Evolutionary conservation across 2,113 vertebrate genomes (phyloP).

Genomic region (Scolopax mira): DNA sequence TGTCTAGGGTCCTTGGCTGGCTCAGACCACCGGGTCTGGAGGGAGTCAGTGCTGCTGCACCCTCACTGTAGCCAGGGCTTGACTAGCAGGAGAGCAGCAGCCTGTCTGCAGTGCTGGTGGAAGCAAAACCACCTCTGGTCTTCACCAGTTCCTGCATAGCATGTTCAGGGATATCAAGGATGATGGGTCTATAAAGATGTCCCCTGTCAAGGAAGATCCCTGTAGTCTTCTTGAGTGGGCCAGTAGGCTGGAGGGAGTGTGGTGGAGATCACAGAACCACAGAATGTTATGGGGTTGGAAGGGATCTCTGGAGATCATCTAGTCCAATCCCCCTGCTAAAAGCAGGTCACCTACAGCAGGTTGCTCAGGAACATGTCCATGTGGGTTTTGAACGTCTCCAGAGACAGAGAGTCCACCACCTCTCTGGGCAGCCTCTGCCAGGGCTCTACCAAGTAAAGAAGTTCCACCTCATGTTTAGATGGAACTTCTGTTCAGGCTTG

Average conservation of each 20-base stretch:
- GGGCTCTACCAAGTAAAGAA: no score
- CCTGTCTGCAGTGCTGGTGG: background rate
- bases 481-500: no score
- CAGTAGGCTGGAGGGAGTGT: fast-evolving
- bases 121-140: background rate
- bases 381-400: no score
- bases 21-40: background rate
- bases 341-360: no score
- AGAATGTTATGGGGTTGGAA: no score
- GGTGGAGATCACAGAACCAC: background rate
- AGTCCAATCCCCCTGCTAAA: no score
- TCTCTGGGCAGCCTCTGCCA: no score
- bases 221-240: fast-evolving
- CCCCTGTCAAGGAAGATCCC: background rate
- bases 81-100: background rate
- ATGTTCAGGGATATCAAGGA: fast-evolving
- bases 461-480: no score
- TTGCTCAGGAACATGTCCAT: no score
- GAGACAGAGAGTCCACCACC: no score
- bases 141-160: background rate
- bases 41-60: background rate
- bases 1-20: background rate
- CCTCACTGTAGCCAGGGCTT: background rate
- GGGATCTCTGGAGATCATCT: no score
- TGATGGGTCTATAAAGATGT: background rate